Conservation (phyloP, 2,888 invertebrate species). For the Gnatocerus cornutus region DNA sequence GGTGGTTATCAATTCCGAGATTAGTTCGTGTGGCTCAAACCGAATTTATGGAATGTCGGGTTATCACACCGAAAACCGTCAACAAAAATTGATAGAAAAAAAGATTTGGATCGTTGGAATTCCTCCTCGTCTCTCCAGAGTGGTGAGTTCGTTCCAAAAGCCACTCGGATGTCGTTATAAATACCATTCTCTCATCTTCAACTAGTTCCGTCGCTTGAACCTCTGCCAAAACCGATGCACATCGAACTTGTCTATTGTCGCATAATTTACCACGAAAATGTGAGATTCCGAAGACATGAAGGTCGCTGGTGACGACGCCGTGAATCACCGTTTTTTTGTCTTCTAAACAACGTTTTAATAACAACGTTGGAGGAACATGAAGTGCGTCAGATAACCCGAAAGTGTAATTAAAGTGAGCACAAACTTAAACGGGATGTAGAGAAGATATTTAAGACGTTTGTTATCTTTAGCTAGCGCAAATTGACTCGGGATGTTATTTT, state of each 20-base stretch:
- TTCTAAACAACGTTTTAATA: constrained; percentile 24
- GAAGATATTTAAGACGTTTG: constrained; percentile 23
- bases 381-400: constrained; percentile 16
- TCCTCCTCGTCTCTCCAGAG: neutral
- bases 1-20: too few relatives aligned
- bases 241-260: constrained; percentile 9
- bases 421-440: constrained; percentile 4
- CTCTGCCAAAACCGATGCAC: constrained; percentile 1
- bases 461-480: constrained; percentile 22
- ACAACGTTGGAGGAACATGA: neutral
- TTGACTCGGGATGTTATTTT: constrained; percentile 1
- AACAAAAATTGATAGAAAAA: too few relatives aligned
- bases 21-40: too few relatives aligned
- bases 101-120: too few relatives aligned
- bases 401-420: constrained; percentile 33
- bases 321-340: constrained; percentile 23
- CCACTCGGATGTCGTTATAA: neutral
- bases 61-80: too few relatives aligned
- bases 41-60: too few relatives aligned
- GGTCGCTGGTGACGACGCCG: constrained; percentile 12
- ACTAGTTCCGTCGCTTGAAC: constrained; percentile 2
- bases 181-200: neutral
- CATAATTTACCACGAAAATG: constrained; percentile 13
- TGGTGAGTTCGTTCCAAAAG: neutral
- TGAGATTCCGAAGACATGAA: constrained; percentile 8